Conservation (phyloP, 2,797 vertebrate species). For the Cyprinella venusta region DNA sequence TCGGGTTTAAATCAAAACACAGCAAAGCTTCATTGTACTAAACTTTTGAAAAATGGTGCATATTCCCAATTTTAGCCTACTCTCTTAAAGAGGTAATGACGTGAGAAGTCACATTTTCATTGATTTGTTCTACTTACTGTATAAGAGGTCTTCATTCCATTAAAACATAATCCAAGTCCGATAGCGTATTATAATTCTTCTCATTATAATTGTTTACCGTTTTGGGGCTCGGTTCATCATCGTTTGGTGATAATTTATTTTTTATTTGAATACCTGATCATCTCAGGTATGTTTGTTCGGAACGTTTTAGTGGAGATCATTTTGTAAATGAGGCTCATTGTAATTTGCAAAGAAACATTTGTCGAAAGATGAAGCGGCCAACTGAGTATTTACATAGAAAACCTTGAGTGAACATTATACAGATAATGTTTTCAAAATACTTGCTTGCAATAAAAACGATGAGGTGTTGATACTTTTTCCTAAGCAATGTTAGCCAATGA, state of each 20-base stretch:
- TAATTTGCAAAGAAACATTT: no score
- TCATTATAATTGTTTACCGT: neutral
- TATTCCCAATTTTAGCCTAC: neutral
- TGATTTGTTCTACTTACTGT: neutral
- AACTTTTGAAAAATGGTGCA: neutral
- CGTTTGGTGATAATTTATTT: neutral
- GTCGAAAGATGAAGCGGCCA: no score
- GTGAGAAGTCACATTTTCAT: neutral
- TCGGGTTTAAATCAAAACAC: neutral
- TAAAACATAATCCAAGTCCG: neutral
- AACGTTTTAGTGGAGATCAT: no score
- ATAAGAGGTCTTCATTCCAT: neutral
- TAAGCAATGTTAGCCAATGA: no score
- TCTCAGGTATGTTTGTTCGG: neutral
- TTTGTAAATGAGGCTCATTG: no score
- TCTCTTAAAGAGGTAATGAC: neutral
- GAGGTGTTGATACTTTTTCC: no score
- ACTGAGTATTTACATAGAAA: no score
- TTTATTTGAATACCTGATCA: neutral
- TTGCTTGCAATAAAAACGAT: no score
- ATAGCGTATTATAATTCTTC: neutral
- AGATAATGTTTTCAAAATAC: no score
- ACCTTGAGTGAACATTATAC: no score
- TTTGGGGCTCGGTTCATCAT: neutral
- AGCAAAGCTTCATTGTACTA: neutral